Evolutionary conservation across 1,140 invertebrate genomes (phyloP), one percentile per base, ranked within the genome.

Genomic region (Coenobita brevimanus): DNA sequence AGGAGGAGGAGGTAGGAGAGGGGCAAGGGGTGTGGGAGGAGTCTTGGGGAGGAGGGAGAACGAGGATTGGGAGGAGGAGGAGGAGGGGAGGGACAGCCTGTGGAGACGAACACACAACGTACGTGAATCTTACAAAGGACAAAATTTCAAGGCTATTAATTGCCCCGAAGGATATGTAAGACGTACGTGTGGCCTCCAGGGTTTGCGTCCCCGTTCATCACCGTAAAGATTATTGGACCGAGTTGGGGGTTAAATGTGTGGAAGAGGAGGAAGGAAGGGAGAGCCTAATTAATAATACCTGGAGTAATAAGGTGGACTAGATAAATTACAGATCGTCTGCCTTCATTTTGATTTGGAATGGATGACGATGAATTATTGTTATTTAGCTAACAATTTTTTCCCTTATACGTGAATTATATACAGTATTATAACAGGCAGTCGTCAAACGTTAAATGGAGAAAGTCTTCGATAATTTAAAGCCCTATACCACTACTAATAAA

Each of bases 271-370:
- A 50, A 50, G 46, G 46, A 86, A 87, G 85, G 85, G 85, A 87
- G 85, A 87, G 85, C 85, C 85, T 87, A 87, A 87, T 87, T 76
- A 80, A 71, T 87, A 87, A 87, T 87, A 87, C 76, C 85, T 87
- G 85, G 85, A 87, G 36, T 71, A 71, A 87, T 87, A 80, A 87
- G 62, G 85, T 87, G 76, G 85, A 80, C 85, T 87, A 87, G 85
- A 80, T 64, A 60, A 80, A 87, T 87, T 87, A 87, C 85, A 87
- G 85, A 57, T 87, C 85, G 71, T 87, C 85, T 87, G 85, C 85
- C 85, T 87, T 87, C 85, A 87, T 87, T 87, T 87, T 87, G 85
- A 87, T 87, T 87, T 80, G 85, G 85, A 87, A 87, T 87, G 85
- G 85, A 87, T 87, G 85, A 87, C 85, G 81, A 83, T 87, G 85